Percentiles rank a stretch among this genome's conserved stretches.
phyloP scores from a whole-genome alignment of 2,888 invertebrate species.

The Napeogenes inachia region DNA sequence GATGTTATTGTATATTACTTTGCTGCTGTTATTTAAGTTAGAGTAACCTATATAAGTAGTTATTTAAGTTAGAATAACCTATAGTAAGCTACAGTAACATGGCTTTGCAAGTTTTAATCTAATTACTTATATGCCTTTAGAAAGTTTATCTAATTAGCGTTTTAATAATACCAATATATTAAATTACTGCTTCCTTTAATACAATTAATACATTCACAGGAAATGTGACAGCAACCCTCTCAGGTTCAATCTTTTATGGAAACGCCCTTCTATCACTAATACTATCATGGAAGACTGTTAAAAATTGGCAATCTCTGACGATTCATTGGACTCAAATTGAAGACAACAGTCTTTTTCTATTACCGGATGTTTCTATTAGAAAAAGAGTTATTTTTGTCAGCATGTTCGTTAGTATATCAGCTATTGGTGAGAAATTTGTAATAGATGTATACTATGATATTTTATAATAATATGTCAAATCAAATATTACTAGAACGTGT shows the following conservation, averaged over 20 bases:
- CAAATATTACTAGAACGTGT: too few species aligned
- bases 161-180: too few species aligned
- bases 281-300: conserved; percentile 65
- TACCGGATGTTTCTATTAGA: conserved; percentile 44
- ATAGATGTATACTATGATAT: too few species aligned
- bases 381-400: conserved; percentile 42
- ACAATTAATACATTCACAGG: conserved; percentile 34
- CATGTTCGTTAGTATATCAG: conserved; percentile 41
- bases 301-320: conserved; percentile 49
- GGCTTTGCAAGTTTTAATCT: too few species aligned
- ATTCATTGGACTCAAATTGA: conserved; percentile 48
- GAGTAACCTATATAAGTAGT: neutral
- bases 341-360: conserved; percentile 37
- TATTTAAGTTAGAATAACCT: neutral
- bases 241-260: conserved; percentile 74
- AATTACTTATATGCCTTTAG: too few species aligned
- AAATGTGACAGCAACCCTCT: conserved; percentile 49
- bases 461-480: too few species aligned
- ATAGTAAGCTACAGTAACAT: conserved; percentile 7
- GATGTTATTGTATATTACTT: neutral
- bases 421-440: conserved; percentile 23
- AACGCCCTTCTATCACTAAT: conserved; percentile 72
- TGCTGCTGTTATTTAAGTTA: too few species aligned
- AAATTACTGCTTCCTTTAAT: conserved; percentile 3
- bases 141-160: too few species aligned